Base-by-base conservation (phyloP, 2,113 vertebrate genomes). In the Chroicocephalus ridibundus region DNA sequence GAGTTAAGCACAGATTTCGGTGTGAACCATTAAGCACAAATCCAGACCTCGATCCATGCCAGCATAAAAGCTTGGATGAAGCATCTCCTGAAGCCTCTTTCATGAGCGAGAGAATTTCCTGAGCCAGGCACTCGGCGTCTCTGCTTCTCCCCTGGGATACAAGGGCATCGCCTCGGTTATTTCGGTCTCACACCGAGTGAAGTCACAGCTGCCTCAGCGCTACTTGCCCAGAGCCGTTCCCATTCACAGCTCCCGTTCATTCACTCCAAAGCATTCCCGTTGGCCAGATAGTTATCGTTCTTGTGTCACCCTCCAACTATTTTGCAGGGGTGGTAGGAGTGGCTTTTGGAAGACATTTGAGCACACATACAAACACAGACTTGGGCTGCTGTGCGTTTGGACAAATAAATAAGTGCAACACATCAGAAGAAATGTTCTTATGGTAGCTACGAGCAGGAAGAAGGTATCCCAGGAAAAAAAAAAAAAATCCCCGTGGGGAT, bases 261-360 rank as follows among this genome's bases (percentile, higher is more conserved):
- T 94, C 91, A 91, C 74, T 85, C 74, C 89, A 46, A 52, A 89
- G 55, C 54, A 38, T 91, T 91, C 66, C 94, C 5, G 2, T 24
- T 68, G 90, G 94, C 60, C 96, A 97, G 96, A 93, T 89, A 90
- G 52, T 94, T 58, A 57, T 65, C 81, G 16, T 79, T 57, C 80
- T 57, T 94, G 77, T 92, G 75, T 96, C 95, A 94, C 46, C 61
- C 92, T 72, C 70, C 82, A 96, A 54, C 47, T 95, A 94, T 95
- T 97, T 92, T 72, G 94, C 94, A 92, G 94, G 91, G 96, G 83
- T 86, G 96, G 93, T 84, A 87, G 96, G 94, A 95, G 94, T 49
- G 91, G 88, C 80, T 90, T 94, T 79, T 95, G 76, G 83, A 94
- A 95, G 72, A n/a, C 46, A 19, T 82, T 70, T 51, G 88, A 84